phyloP scores from a whole-genome alignment of 2,113 vertebrate species.

The Trematocara stigmaticum region DNA sequence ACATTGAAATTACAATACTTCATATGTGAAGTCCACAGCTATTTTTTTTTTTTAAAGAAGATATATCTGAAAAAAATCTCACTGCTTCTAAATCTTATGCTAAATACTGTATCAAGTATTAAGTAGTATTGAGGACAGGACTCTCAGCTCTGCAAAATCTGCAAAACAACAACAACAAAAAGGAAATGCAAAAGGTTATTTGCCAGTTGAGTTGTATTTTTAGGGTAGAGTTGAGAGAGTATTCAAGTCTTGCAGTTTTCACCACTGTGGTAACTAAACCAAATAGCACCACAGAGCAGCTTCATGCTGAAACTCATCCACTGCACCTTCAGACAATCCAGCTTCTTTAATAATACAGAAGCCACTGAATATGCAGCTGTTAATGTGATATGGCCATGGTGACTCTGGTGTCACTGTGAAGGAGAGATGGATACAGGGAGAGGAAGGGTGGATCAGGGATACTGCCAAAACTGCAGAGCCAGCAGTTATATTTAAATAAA shows the following conservation, averaged over 20 bases:
- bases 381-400: constrained; percentile 42
- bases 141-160: not conserved
- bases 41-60: not conserved
- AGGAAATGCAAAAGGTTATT: not conserved
- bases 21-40: not conserved
- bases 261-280: not conserved
- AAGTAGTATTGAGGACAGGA: not conserved
- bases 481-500: not conserved
- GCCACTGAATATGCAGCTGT: constrained; percentile 52
- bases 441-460: not conserved
- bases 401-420: constrained; percentile 55
- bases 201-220: not conserved
- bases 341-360: constrained; percentile 61
- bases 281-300: not conserved
- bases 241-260: not conserved
- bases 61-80: not conserved
- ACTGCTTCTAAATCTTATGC: not conserved
- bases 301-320: not conserved
- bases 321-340: not conserved
- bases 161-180: not conserved
- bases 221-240: not conserved
- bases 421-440: not conserved
- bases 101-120: not conserved
- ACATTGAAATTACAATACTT: not conserved
- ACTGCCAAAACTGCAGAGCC: constrained; percentile 11